Evolutionary conservation across 2,888 invertebrate genomes (phyloP).

Genomic region (Drosophila bunnanda): DNA sequence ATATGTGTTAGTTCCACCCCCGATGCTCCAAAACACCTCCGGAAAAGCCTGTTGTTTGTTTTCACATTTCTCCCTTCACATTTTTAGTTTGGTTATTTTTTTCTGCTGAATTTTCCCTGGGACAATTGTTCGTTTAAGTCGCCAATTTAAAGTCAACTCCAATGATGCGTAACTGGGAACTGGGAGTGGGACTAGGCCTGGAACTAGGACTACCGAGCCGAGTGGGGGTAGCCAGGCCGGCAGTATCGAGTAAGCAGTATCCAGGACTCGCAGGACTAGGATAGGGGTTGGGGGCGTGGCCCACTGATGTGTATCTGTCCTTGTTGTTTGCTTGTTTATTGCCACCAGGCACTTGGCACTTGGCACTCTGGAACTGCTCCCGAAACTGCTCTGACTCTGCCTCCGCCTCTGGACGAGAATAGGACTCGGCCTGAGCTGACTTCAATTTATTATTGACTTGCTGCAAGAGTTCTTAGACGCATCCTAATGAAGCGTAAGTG

Average conservation of each 20-base stretch:
- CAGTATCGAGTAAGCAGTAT: conserved; percentile 1
- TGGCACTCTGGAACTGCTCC: conserved; percentile 29
- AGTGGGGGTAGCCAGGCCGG: no score
- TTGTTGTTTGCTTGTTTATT: conserved; percentile 59
- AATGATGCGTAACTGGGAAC: conserved; percentile 43
- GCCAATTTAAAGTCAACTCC: conserved; percentile 48
- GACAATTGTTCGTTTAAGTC: conserved; percentile 46
- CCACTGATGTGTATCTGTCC: conserved; percentile 48
- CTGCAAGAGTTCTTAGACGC: conserved; percentile 77
- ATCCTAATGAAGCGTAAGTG: conserved; percentile 81
- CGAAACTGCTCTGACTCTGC: conserved; percentile 9
- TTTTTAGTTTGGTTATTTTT: conserved; percentile 28
- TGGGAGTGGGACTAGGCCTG: neutral
- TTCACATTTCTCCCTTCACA: conserved; percentile 29
- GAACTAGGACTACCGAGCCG: neutral
- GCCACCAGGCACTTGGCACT: conserved; percentile 51
- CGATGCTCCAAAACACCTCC: conserved; percentile 17
- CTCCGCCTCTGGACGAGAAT: neutral
- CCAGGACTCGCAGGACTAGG: neutral
- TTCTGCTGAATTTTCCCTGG: conserved; percentile 23
- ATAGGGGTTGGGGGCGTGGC: conserved; percentile 20
- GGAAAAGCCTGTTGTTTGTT: conserved; percentile 43
- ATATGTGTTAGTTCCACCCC: conserved; percentile 11
- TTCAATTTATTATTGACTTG: conserved; percentile 58
- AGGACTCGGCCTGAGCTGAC: conserved; percentile 28